A percentile compares a stretch with the other conserved stretches of the same genome.
Evolutionary conservation across 2,888 invertebrate species (phyloP).

Genomic region (Lingula anatina): DNA sequence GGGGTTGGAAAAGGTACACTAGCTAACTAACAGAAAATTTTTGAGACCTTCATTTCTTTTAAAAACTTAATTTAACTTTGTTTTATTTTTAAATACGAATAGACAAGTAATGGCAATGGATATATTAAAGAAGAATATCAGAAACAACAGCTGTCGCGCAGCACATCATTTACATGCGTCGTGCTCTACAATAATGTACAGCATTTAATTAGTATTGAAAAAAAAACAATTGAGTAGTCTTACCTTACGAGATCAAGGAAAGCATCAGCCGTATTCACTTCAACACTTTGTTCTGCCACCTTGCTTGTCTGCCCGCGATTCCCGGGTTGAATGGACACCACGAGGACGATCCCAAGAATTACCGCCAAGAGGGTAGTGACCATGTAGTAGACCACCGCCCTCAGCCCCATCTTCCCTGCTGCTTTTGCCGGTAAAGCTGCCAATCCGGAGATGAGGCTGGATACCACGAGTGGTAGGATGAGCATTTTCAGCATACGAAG

Average conservation of each 20-base stretch:
- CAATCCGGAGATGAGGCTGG: slow-evolving; percentile 66
- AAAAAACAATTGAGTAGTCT: no score
- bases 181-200: background rate
- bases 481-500: slow-evolving; percentile 68
- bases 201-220: background rate
- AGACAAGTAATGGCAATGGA: no score
- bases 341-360: slow-evolving; percentile 81
- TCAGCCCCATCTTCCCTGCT: slow-evolving; percentile 77
- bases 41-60: no score
- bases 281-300: no score
- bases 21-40: no score
- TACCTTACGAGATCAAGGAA: slow-evolving; percentile 1
- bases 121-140: no score
- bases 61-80: no score
- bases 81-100: no score
- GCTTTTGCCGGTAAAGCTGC: slow-evolving; percentile 83
- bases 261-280: background rate
- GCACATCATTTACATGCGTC: background rate
- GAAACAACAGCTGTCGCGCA: no score
- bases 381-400: slow-evolving; percentile 89
- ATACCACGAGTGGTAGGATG: slow-evolving; percentile 64
- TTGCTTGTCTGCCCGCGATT: no score
- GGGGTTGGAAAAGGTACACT: no score
- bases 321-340: slow-evolving; percentile 80
- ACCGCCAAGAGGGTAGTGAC: slow-evolving; percentile 88